A percentile compares a stretch with the other conserved stretches of the same genome.
phyloP scores from a whole-genome alignment of 2,888 invertebrate species.

The Ypsolopha scabrella region DNA sequence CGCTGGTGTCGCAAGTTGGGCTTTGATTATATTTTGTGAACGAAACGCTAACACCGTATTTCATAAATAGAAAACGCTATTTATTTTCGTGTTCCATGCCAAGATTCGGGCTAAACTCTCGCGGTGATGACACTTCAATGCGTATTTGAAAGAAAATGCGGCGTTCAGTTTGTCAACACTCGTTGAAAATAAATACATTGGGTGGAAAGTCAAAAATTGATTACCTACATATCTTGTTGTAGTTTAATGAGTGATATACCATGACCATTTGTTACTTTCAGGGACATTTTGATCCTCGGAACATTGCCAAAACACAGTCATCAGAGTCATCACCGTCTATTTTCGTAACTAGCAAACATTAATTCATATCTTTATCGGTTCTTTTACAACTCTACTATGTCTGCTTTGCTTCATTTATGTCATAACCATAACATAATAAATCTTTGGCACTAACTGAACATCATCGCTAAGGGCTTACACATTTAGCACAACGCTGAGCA shows the following conservation, averaged over 20 bases:
- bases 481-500: no score
- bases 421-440: no score
- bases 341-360: background rate
- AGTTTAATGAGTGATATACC: background rate
- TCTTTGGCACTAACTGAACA: no score
- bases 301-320: background rate
- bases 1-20: background rate
- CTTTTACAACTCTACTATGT: background rate
- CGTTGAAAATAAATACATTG: no score
- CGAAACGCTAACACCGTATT: background rate
- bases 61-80: background rate
- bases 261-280: background rate
- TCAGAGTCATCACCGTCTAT: background rate
- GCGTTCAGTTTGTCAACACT: background rate
- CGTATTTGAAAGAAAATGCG: background rate
- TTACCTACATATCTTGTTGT: no score
- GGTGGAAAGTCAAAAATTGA: no score
- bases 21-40: background rate
- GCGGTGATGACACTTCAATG: background rate
- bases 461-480: no score
- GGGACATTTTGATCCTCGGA: background rate
- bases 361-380: background rate
- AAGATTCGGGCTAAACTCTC: background rate
- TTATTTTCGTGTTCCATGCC: constrained; percentile 1
- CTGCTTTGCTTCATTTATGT: background rate